Base-by-base conservation (phyloP, 2,888 invertebrate species). In the Drepana falcataria region DNA sequence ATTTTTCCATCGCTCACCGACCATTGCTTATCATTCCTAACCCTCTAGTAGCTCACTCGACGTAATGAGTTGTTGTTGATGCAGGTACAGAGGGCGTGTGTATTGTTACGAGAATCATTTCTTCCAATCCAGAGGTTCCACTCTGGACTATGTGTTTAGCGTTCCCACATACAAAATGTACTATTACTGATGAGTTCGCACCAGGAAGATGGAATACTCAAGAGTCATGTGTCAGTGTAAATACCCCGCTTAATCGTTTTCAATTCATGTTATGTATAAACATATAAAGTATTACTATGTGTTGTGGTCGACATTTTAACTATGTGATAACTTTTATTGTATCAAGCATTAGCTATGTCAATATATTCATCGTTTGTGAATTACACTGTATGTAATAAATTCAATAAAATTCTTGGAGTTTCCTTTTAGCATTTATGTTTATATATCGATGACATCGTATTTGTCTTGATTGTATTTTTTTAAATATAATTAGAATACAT, bases 71-170 rank as follows among this genome's bases (percentile, higher is more conserved):
- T 58, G 35, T 89, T 88, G 70, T 90, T 90, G 83, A 83, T 85
- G 80, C 91, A 91, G 91, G 91, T 91, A 91, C 90, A 90, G 88
- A 78, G 90, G 88, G 77, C 90, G 91, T 71, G 89, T 86, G 58
- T 91, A 91, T 90, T 82, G 83, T 83, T 91, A 91, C 89, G 88
- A 91, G 85, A 90, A 89, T 82, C 91, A 91, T 88, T 91, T 90
- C 89, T 91, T 90, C 90, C 86, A 89, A 80, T 81, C 87, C 68
- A 81, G 90, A 70, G 91, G 91, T 76, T 79, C 83, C 56, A 81
- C 86, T 63, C 71, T 91, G 77, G 88, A 90, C 83, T 91, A 91
- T 83, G 87, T 91, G 59, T 91, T 91, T 85, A 90, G 91, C 75
- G 87, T 90, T 54, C 91, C 91, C 64, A 88, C 87, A 62, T 91